Base-by-base conservation (phyloP, 2,113 vertebrate species). In the Mustela nigripes region DNA sequence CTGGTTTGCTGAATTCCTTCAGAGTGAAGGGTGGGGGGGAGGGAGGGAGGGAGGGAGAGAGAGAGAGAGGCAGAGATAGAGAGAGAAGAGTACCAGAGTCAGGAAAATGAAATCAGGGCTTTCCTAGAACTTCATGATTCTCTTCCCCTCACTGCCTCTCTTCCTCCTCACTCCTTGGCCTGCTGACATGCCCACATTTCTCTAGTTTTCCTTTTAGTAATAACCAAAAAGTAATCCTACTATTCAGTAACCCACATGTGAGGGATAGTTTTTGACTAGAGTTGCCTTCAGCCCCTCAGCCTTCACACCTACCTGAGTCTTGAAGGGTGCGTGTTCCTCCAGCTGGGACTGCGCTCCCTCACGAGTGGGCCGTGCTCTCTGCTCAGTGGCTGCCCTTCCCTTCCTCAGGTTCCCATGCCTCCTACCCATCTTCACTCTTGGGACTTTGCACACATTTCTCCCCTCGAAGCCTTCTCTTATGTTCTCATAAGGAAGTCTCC, bases 121-220 rank as follows among this genome's bases (percentile, higher is more conserved):
- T 73, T 48, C 24, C 80, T 76, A 67, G 58, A 18, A 8, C 62
- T 91, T 39, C 12, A 11, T 0, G 6, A 12, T 76, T 26, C 19
- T 78, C 5, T 80, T 26, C 36, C 45, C 2, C 26, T 94, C 31
- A 48, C 15, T 26, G 28, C 26, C 14, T 85, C 7, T 84, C 67
- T 36, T 80, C 65, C 4, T 69, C 28, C 48, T 96, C 24, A 21
- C 2, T 80, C 39, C 53, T n/a, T 91, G 28, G 19, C n/a, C 39
- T 81, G 28, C 78, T 93, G 80, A 76, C 45, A 48, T 18, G 76
- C 50, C 80, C 58, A 48, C 11, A 19, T 82, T 90, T 89, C 28
- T 94, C 69, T 82, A 39, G 18, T 84, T 97, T 93, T 82, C 85
- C 63, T 85, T 94, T 91, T 73, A 73, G 58, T 83, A 92, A 80